Base-by-base conservation (phyloP, 1,140 invertebrate genomes). In the Cyclargus thomasi region DNA sequence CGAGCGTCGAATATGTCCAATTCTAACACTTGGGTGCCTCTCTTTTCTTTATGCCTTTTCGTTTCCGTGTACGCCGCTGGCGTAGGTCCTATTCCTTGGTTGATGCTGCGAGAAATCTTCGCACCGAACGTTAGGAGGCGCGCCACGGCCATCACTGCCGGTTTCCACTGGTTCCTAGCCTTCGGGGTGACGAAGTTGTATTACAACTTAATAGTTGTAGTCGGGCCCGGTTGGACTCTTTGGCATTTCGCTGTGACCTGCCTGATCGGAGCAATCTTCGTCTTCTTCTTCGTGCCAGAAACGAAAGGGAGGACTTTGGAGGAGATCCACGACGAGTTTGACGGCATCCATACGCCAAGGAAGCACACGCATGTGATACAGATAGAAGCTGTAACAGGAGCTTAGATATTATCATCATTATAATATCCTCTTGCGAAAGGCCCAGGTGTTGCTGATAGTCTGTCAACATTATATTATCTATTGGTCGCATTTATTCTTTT, bases 261-360 rank as follows among this genome's bases (percentile, higher is more conserved):
- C 67, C 70, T 92, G 0, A 53, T 95, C 17, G 94, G 93, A 11
- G 81, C 93, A 2, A 77, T 95, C 4, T 95, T 96, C 75, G 90
- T 95, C 10, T 94, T 92, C 74, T 91, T 94, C 69, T 91, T 94
- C 71, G 93, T 97, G 0, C 95, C 95, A 0, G 96, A 97, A 86
- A 97, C 95, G 0, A 96, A 96, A 83, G 94, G 93, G 1, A 95
- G 94, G 79, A 93, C 92, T 0, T 87, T 96, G 29, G 93, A 95
- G 64, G 94, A 97, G 78, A 96, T 97, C 66, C 93, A 94, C 68
- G 86, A 86, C 39, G 93, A 93, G 78, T 87, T 95, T 29, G 83
- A 88, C 65, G 90, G 90, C 2, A 89, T 89, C 21, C 85, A 84
- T 63, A 88, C 81, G 63, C 80, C 79, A n/a, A 86, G 78, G 70